Evolutionary conservation across 2,888 invertebrate species (phyloP), one percentile per base, ranked within the genome.

Genomic region (Actias luna): DNA sequence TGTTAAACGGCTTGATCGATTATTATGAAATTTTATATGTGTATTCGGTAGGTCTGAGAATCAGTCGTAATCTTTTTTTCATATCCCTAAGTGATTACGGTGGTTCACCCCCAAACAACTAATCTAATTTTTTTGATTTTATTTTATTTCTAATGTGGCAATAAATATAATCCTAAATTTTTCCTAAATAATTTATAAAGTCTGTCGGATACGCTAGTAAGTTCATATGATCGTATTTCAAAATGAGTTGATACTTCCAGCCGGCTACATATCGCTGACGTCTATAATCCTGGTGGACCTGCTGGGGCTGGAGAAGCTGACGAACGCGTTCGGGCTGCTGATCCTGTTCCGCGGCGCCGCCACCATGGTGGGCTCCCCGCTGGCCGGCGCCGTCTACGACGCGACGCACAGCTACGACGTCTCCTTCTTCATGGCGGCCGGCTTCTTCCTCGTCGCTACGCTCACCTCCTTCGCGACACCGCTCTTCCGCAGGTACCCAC

Each of bases 271-370:
- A 80, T 99, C 99, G 12, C 93, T 99, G 65, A 99, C 99, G 52
- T 99, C 99, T 59, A 99, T 99, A 82, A 98, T 99, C 81, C 94
- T 99, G 67, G 99, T 99, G 73, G 99, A 99, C 87, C 94, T 99
- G 42, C 94, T 99, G 59, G 99, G 99, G 1, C 93, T 99, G 82
- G 99, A 99, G 83, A 97, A 97, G 84, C 92, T 99, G 73, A 99
- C 99, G 58, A 99, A 98, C 86, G 99, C 99, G 58, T 99, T 99
- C 89, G 99, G 99, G 14, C 94, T 99, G 68, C 94, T 99, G 63
- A 98, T 99, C 77, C 92, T 99, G 73, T 98, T 98, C 93, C 96
- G 99, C 81, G 99, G 99, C 59, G 96, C 97, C 46, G 98, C 99
- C 5, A 97, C 98, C 22, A 97, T 99, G 61, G 93, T 98, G 75